A percentile compares a stretch with the other conserved stretches of the same genome.
Evolutionary conservation across 2,888 invertebrate species (phyloP).

Genomic region (Adela reaumurella): DNA sequence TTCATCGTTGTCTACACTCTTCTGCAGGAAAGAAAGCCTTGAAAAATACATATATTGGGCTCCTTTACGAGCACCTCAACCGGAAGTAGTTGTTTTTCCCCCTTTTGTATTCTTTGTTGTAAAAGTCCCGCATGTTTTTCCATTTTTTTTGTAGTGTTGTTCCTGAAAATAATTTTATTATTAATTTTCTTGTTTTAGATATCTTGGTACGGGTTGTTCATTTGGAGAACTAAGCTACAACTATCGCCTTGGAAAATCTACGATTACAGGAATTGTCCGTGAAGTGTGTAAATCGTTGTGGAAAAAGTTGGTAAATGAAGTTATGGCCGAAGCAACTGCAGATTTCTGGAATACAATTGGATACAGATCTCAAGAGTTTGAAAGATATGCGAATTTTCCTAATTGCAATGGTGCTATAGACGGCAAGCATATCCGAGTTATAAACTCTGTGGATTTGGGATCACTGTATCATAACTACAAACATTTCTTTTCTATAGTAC

Average conservation of each 20-base stretch:
- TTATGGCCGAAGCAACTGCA: slow-evolving; percentile 13
- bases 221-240: slow-evolving; percentile 15
- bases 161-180: slow-evolving; percentile 13
- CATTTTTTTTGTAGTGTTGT: slow-evolving; percentile 16
- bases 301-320: slow-evolving; percentile 11
- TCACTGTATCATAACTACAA: slow-evolving; percentile 17
- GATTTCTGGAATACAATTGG: slow-evolving; percentile 15
- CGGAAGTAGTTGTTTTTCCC: slow-evolving; percentile 16
- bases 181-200: slow-evolving; percentile 15
- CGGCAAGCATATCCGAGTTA: slow-evolving; percentile 17
- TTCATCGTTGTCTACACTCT: no score
- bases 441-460: slow-evolving; percentile 15
- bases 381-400: slow-evolving; percentile 18
- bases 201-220: slow-evolving; percentile 16
- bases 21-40: slow-evolving; percentile 17
- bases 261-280: slow-evolving; percentile 16
- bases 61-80: slow-evolving; percentile 14
- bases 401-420: slow-evolving; percentile 16
- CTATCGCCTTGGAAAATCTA: slow-evolving; percentile 17
- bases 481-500: slow-evolving; percentile 16
- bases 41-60: slow-evolving; percentile 17
- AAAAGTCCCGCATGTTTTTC: slow-evolving; percentile 17
- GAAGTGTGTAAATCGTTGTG: slow-evolving; percentile 17
- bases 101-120: slow-evolving; percentile 14
- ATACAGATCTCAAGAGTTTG: slow-evolving; percentile 15